Evolutionary conservation across 1,140 invertebrate species (phyloP), one percentile per base, ranked within the genome.

Genomic region (Drosophila neocordata): DNA sequence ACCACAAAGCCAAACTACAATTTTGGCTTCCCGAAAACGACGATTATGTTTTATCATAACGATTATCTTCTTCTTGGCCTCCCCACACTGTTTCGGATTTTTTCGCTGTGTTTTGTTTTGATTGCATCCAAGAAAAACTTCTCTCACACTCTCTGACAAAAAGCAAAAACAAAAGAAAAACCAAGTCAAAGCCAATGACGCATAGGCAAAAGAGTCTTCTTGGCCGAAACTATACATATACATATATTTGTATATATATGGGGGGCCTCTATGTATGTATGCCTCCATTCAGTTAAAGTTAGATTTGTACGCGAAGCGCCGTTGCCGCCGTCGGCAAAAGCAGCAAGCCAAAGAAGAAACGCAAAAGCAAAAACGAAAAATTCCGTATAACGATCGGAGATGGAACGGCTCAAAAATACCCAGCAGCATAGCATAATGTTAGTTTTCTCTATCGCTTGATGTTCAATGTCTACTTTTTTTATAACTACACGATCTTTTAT

Each of bases 281-380:
- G 9, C 38, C 77, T 73, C 75, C 82, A 82, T 85, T 85, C 78
- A 85, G 68, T 58, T 62, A 69, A 44, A 52, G 61, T 61, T 59
- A 68, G 70, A 81, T 76, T 82, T 70, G 79, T 87, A 87, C 83
- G 78, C 82, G 74, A 87, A 82, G 82, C 82, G 82, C 83, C 82
- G 82, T 88, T 87, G 79, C 78, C 71, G 82, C 83, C 71, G 76
- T 69, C 78, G 82, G 82, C 82, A 72, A 77, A 75, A 44, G 37
- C 69, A 48, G 7, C 59, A 69, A 66, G 37, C 52, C 67, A 83
- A 84, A 83, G 38, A 59, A 59, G 37, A 38, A 59, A 59, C 34
- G 58, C 67, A 79, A 78, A 70, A 37, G 34, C 27, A 60, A 74
- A 62, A 38, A 68, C 51, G 20, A 71, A 34, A 44, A 62, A 61